phyloP scores from a whole-genome alignment of 2,797 vertebrate species.

The Euphonia xanthogaster region DNA sequence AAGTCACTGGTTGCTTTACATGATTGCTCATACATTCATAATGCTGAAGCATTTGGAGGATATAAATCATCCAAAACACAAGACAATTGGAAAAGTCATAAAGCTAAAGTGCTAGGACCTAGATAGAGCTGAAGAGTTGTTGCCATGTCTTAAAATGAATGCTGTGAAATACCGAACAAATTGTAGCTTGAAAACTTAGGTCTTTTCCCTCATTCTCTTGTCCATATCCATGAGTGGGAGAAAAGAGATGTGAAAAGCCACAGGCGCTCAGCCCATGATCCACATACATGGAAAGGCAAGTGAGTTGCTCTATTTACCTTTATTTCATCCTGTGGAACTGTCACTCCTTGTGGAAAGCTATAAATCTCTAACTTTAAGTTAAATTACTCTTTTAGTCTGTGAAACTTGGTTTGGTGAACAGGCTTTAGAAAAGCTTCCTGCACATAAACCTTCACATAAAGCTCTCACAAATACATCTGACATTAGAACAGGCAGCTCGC shows the following conservation, averaged over 20 bases:
- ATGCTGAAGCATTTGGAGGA: neutral
- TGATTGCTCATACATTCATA: neutral
- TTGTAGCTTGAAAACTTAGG: neutral
- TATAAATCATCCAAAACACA: neutral
- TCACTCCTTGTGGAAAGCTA: neutral
- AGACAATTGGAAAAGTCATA: neutral
- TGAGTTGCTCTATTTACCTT: neutral
- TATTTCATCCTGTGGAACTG: neutral
- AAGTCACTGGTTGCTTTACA: neutral
- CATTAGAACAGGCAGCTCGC: neutral
- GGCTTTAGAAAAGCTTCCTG: neutral
- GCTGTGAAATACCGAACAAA: neutral
- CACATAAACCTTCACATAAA: rapidly evolving
- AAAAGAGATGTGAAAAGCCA: neutral
- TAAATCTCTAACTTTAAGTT: neutral
- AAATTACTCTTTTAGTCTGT: neutral
- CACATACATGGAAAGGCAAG: rapidly evolving
- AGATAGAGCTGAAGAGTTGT: neutral
- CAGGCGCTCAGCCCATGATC: rapidly evolving
- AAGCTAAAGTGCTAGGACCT: neutral
- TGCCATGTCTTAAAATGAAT: neutral
- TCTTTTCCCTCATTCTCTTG: neutral
- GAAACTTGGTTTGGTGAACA: neutral
- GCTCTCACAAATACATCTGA: neutral
- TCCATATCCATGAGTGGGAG: neutral